Evolutionary conservation across 1,140 invertebrate species (phyloP), one percentile per base, ranked within the genome.

Genomic region (Chironomus tepperi): DNA sequence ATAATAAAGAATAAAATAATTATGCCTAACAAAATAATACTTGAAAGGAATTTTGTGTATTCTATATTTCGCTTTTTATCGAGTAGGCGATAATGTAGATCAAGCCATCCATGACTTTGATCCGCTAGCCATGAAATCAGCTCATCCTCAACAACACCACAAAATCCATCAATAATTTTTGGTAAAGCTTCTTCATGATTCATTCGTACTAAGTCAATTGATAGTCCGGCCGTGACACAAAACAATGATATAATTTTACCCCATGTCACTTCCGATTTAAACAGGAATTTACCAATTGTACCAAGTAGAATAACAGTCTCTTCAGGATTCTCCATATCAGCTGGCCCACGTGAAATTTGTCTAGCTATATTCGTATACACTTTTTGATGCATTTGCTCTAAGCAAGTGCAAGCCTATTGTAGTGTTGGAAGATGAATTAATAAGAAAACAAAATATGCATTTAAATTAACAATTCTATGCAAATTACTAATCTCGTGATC

Each of bases 91-190:
- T 80, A 76, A 74, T 79, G 65, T 21, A 70, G 67, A 75, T 83
- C 83, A 81, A 91, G 89, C 90, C 90, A 91, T 79, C 90, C 90
- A 34, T 89, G 90, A 78, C 89, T 90, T 19, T 57, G 47, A 16
- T 87, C 83, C 74, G 88, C 86, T 7, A 92, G 88, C 90, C 90
- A 92, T 18, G 83, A 78, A 5, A 88, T 89, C 3, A 91, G 77
- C 75, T 89, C 85, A 76, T 89, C 86, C 78, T 90, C 89, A 1
- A 91, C 81, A 9, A 91, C 83, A 73, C 87, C 85, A 0, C 84
- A 85, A 76, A 91, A 85, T 15, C 86, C 84, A 75, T 89, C 84
- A 77, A 88, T 80, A 76, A 91, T 82, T 24, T 83, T 84, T n/a
- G 86, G 83, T 18, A 91, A 79, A 77, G 87, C 88, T 75, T 91